These are phyloP conservation scores for Thaumetopoea pityocampa DNA, from an alignment of 1,140 invertebrate genomes.

Conservation along the genomic window DNA sequence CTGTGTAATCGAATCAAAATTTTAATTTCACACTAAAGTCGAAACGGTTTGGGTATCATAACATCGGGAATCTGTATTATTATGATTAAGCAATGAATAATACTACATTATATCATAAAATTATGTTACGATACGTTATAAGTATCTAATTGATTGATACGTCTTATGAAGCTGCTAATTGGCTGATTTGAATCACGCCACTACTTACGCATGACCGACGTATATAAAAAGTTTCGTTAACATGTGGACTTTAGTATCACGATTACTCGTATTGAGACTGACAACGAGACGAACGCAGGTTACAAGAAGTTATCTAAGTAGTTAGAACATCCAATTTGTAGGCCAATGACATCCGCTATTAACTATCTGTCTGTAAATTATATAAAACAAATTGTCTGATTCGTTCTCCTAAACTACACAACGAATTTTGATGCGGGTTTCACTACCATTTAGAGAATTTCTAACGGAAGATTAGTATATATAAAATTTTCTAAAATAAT, in stretches of 20 bases:
- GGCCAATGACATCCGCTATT: slow-evolving; percentile 21
- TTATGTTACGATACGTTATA: too few species aligned
- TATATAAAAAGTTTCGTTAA: slow-evolving; percentile 35
- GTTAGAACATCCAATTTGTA: slow-evolving; percentile 22
- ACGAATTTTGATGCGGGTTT: too few species aligned
- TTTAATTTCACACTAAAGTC: too few species aligned
- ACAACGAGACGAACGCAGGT: slow-evolving; percentile 14
- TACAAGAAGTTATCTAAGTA: slow-evolving; percentile 30
- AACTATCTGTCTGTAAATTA: background rate
- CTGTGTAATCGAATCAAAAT: too few species aligned
- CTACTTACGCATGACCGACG: slow-evolving; percentile 42
- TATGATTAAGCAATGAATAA: too few species aligned
- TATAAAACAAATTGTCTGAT: background rate
- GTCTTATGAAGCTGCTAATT: slow-evolving; percentile 41
- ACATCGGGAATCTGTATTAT: too few species aligned
- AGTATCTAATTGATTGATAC: too few species aligned
- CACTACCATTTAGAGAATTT: too few species aligned
- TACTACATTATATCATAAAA: slow-evolving; percentile 17
- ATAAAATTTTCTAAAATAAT: too few species aligned
- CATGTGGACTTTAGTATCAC: slow-evolving; percentile 34
- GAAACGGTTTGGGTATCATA: too few species aligned
- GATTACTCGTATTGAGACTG: background rate
- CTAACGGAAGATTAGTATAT: too few species aligned
- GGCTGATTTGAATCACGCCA: slow-evolving; percentile 60
- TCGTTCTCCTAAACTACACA: too few species aligned